Evolutionary conservation across 1,140 invertebrate genomes (phyloP), one percentile per base, ranked within the genome.

Genomic region (Penaeus indicus): DNA sequence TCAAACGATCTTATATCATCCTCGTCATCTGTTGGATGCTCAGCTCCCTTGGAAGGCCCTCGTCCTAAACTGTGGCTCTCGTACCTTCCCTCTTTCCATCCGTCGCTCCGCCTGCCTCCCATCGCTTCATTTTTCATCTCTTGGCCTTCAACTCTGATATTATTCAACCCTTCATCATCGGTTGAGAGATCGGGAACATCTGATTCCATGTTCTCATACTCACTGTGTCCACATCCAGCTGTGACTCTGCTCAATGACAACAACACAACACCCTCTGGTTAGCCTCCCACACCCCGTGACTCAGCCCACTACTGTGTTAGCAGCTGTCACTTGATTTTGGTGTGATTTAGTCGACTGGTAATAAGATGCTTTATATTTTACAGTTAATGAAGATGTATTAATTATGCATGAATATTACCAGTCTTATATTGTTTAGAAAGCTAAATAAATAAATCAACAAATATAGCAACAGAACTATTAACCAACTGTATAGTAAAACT

Each of bases 1-100:
- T 94, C 94, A 91, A 94, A 94, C 91, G 92, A 93, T 90, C 85
- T 85, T 25, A 91, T 72, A 61, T 91, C 86, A 63, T 93, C 92
- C 21, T 91, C 90, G 19, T 92, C 91, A 69, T 86, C 80, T 54
- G 85, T 87, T 22, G 91, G 85, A 47, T 82, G 81, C 22, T 69
- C 88, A 38, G n/a, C 18, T 78, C n/a, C 38, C 80, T 77, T 38
- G 80, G 61, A 32, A 54, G 81, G 81, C 60, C 64, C 38, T 19
- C 47, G 77, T 77, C 84, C 72, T 27, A 21, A 19, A 27, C 38
- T 32, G 18, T 62, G 27, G 67, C 85, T 72, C 22, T 69, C 63
- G 25, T 54, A 22, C 64, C 78, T 11, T 87, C 77, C n/a, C n/a
- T 32, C 60, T 77, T 67, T 27, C 62, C 72, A 60, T 79, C 78